phyloP scores from a whole-genome alignment of 2,888 invertebrate species.

The Trissoscelio sp. region DNA sequence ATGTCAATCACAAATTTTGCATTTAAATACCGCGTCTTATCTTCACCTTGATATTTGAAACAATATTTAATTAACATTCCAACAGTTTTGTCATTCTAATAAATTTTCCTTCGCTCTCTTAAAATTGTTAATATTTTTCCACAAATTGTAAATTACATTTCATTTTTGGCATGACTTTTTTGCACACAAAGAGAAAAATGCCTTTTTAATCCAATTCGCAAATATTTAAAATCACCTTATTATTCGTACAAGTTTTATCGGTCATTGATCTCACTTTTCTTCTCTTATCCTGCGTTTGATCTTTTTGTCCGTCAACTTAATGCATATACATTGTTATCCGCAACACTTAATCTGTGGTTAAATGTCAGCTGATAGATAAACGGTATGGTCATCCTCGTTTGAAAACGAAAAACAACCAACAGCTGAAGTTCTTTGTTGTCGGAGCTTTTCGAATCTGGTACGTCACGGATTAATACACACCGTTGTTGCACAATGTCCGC shows the following conservation, averaged over 20 bases:
- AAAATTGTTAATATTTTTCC: too few species aligned
- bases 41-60: conserved; percentile 3
- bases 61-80: conserved; percentile 13
- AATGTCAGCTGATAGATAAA: conserved; percentile 16
- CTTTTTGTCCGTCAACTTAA: conserved; percentile 20
- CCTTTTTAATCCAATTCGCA: too few species aligned
- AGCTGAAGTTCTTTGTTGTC: conserved; percentile 22
- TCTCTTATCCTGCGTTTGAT: conserved; percentile 4
- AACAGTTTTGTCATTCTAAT: too few species aligned
- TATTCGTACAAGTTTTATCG: too few species aligned
- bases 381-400: background rate
- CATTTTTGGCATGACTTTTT: too few species aligned
- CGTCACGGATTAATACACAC: conserved; percentile 61
- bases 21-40: background rate
- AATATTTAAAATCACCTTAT: conserved; percentile 5
- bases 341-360: conserved; percentile 30
- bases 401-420: conserved; percentile 26
- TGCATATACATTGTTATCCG: conserved; percentile 11
- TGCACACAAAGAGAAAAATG: too few species aligned
- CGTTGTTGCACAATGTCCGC: conserved; percentile 59
- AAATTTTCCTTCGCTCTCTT: too few species aligned
- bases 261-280: conserved; percentile 43
- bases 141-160: too few species aligned
- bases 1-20: too few species aligned
- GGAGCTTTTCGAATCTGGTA: conserved; percentile 25